A percentile compares a stretch with the other conserved stretches of the same genome.
Conservation (phyloP, 2,888 invertebrate species). For the Sarcophaga carnaria region DNA sequence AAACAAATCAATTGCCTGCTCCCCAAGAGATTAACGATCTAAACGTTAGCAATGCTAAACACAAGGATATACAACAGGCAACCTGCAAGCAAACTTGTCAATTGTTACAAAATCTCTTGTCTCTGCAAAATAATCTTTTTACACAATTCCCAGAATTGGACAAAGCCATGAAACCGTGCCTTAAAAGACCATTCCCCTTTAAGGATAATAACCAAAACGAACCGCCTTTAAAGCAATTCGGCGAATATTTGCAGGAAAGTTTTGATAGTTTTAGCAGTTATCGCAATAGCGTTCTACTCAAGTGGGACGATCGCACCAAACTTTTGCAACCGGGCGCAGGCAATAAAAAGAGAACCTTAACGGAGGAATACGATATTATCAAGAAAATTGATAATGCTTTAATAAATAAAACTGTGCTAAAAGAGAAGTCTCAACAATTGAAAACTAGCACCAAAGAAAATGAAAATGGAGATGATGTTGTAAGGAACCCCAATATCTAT, state of each 20-base stretch:
- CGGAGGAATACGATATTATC: conserved; percentile 83
- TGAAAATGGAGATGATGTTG: conserved; percentile 65
- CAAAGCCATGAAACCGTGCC: conserved; percentile 80
- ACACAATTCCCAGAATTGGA: conserved; percentile 88
- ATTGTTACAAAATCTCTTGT: conserved; percentile 85
- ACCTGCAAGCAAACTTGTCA: conserved; percentile 84
- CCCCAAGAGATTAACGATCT: conserved; percentile 83
- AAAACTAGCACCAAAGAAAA: conserved; percentile 35
- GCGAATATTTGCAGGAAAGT: conserved; percentile 83
- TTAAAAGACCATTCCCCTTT: conserved; percentile 69
- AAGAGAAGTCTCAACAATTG: conserved; percentile 84
- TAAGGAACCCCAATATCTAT: conserved; percentile 91
- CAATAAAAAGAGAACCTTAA: conserved; percentile 83
- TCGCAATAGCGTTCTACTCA: conserved; percentile 91
- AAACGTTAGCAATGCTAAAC: conserved; percentile 83
- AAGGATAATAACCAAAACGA: conserved; percentile 1
- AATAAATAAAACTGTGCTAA: conserved; percentile 88
- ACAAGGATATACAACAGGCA: conserved; percentile 83
- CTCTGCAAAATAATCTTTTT: conserved; percentile 84
- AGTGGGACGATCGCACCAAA: conserved; percentile 97
- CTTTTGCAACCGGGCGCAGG: conserved; percentile 85
- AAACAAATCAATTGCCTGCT: conserved; percentile 90
- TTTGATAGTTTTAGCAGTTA: conserved; percentile 86
- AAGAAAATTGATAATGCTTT: conserved; percentile 93
- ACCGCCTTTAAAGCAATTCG: conserved; percentile 75